phyloP scores from a whole-genome alignment of 2,797 vertebrate genomes.

The Halcyon badia region DNA sequence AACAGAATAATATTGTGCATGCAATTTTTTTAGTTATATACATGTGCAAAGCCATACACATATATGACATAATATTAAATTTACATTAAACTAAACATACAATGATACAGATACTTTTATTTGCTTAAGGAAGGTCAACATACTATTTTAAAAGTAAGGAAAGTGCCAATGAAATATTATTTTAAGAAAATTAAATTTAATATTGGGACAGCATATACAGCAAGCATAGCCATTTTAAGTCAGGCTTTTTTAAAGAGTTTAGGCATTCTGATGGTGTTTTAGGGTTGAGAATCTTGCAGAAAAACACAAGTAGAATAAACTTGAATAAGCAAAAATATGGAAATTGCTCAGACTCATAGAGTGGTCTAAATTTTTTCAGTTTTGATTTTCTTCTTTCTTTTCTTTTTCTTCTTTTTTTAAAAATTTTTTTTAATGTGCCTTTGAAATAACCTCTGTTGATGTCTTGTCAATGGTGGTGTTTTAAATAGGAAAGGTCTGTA shows the following conservation, averaged over 20 bases:
- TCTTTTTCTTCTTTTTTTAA: rapidly evolving
- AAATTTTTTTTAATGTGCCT: background rate
- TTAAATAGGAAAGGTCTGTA: background rate
- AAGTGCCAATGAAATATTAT: background rate
- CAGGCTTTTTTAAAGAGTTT: background rate
- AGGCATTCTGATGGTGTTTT: too few species aligned
- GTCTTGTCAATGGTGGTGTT: background rate
- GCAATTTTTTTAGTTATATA: background rate
- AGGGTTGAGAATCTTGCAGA: background rate
- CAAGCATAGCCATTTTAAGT: background rate
- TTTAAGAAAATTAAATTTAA: background rate
- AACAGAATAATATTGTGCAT: background rate
- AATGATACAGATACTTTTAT: background rate
- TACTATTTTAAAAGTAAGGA: background rate
- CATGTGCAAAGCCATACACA: background rate
- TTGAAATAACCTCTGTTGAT: background rate
- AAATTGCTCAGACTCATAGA: background rate
- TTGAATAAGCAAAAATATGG: background rate
- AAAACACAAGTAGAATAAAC: background rate
- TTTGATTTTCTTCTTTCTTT: too few species aligned
- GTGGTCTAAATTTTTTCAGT: background rate
- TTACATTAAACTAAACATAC: background rate
- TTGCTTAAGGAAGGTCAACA: background rate
- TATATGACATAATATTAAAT: background rate
- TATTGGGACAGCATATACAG: background rate